Evolutionary conservation across 2,113 vertebrate species (phyloP).

Genomic region (Fulmarus glacialis): DNA sequence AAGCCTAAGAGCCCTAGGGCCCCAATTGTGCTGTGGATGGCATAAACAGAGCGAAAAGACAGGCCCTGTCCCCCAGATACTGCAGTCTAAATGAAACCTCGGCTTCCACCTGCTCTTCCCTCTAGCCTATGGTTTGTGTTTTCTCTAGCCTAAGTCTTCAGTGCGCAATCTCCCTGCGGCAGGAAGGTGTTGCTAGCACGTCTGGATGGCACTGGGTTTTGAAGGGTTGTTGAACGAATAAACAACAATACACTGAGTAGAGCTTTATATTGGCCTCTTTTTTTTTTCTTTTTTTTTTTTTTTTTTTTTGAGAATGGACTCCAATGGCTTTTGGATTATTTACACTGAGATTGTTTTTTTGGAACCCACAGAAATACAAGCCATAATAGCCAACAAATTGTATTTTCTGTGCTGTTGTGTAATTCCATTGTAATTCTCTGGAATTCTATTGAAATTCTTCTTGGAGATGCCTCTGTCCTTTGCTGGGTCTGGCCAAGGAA

Average conservation of each 20-base stretch:
- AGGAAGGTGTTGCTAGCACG: rapidly evolving
- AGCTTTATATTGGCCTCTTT: not conserved
- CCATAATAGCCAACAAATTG: slow-evolving; percentile 37
- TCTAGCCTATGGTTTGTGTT: not conserved
- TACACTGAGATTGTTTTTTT: not conserved
- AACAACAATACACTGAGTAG: not conserved
- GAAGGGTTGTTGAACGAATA: not conserved
- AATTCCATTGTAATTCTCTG: slow-evolving; percentile 63
- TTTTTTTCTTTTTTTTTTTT: not conserved
- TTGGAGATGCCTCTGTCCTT: slow-evolving; percentile 6
- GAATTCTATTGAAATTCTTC: slow-evolving; percentile 59
- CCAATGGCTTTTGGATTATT: not conserved
- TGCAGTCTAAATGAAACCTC: not conserved
- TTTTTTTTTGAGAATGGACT: not conserved
- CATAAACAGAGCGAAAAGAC: not conserved
- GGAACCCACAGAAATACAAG: not conserved
- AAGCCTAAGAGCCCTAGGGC: not conserved
- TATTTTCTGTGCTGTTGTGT: slow-evolving; percentile 41
- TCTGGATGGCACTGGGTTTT: not conserved
- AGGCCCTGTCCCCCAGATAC: not conserved
- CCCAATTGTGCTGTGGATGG: not conserved
- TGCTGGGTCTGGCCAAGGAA: slow-evolving; percentile 14
- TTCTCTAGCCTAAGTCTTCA: not conserved
- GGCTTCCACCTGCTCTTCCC: not conserved
- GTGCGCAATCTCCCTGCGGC: not conserved